A percentile compares a stretch with the other conserved stretches of the same genome.
Evolutionary conservation across 2,888 invertebrate species (phyloP).

Genomic region (Acanthosepion lycidas): DNA sequence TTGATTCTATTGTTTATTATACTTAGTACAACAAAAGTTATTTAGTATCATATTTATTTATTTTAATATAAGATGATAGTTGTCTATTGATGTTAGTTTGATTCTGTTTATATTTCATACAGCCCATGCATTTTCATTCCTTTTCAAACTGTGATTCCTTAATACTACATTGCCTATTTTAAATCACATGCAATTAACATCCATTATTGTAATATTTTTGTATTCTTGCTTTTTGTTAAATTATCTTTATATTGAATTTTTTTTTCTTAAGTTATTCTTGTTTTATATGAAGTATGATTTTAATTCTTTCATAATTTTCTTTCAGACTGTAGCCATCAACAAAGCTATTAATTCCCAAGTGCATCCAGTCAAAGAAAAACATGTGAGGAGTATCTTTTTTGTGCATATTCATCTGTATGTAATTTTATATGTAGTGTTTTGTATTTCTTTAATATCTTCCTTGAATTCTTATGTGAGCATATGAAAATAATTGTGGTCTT

Average conservation of each 20-base stretch:
- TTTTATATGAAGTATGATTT: not conserved
- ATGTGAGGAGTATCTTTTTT: slow-evolving; percentile 85
- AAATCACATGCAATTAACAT: no score
- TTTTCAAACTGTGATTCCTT: no score
- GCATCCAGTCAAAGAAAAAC: slow-evolving; percentile 97
- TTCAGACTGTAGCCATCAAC: slow-evolving; percentile 78
- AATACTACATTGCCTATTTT: no score
- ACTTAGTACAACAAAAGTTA: no score
- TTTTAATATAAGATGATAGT: no score
- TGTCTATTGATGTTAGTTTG: no score
- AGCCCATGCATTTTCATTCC: no score
- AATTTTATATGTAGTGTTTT: not conserved
- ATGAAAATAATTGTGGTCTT: not conserved
- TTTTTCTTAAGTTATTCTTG: not conserved
- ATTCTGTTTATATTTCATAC: no score
- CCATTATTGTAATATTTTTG: no score
- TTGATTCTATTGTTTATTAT: no score
- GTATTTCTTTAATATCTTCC: not conserved
- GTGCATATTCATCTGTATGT: not conserved
- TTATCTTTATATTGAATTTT: not conserved
- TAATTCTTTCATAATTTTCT: slow-evolving; percentile 49
- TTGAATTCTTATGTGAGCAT: not conserved
- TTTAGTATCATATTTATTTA: no score
- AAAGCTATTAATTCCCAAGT: slow-evolving; percentile 95
- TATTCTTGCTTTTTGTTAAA: no score